phyloP scores from a whole-genome alignment of 2,888 invertebrate species.

The Gnatocerus cornutus region DNA sequence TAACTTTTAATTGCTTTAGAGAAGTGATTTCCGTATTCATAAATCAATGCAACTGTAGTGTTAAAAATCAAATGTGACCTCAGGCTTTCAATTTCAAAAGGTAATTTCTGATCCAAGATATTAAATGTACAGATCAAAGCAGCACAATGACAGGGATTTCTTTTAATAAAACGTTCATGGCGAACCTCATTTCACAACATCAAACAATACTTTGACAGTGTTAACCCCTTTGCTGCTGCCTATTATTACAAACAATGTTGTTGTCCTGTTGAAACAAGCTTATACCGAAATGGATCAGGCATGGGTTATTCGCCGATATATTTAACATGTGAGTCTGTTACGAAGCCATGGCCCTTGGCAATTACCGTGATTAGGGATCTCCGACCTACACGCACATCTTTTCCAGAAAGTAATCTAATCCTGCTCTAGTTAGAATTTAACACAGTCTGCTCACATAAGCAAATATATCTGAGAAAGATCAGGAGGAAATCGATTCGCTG shows the following conservation, averaged over 20 bases:
- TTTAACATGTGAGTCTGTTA: slow-evolving; percentile 20
- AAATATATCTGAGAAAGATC: too few species aligned
- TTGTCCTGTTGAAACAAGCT: slow-evolving; percentile 2
- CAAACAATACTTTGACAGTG: slow-evolving; percentile 28
- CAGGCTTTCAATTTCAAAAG: slow-evolving; percentile 1
- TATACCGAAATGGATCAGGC: slow-evolving; percentile 14
- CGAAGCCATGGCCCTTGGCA: slow-evolving; percentile 19
- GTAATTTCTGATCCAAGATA: not conserved
- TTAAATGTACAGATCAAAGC: slow-evolving; percentile 6
- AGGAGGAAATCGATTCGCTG: too few species aligned
- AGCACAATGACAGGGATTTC: not conserved
- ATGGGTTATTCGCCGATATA: slow-evolving; percentile 15
- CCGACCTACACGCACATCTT: slow-evolving; percentile 24
- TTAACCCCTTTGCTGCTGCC: slow-evolving; percentile 9
- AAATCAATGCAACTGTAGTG: not conserved
- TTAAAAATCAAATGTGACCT: too few species aligned
- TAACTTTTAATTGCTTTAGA: slow-evolving; percentile 37
- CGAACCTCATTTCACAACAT: slow-evolving; percentile 9
- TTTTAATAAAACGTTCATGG: slow-evolving; percentile 7
- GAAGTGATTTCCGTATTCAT: slow-evolving; percentile 10
- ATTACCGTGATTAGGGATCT: slow-evolving; percentile 30
- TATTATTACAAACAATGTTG: slow-evolving; percentile 25
- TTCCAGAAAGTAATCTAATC: slow-evolving; percentile 26
- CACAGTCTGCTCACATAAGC: too few species aligned
- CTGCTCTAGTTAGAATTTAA: slow-evolving; percentile 15